These are phyloP conservation scores for Tetragonisca angustula DNA, from an alignment of 2,888 invertebrate species.

Conservation along the genomic window DNA sequence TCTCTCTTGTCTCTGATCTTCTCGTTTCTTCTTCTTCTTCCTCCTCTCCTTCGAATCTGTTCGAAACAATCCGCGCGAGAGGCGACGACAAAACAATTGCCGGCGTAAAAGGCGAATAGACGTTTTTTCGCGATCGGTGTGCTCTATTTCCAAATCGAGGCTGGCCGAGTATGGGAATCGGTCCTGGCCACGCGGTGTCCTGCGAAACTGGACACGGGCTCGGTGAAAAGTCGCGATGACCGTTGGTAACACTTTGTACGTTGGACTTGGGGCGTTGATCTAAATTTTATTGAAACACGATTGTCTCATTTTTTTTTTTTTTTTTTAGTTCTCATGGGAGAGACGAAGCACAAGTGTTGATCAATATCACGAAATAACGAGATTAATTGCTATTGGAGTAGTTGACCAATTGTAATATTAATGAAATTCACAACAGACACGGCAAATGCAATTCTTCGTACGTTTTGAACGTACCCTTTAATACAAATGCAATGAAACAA, in stretches of 20 bases:
- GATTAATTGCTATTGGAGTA: too few relatives aligned
- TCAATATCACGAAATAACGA: too few relatives aligned
- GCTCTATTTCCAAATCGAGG: constrained; percentile 66
- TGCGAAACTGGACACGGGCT: neutral
- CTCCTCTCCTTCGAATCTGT: constrained; percentile 21
- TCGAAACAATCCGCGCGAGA: constrained; percentile 50
- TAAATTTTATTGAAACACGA: too few relatives aligned
- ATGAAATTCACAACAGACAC: too few relatives aligned
- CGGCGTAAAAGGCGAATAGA: constrained; percentile 59
- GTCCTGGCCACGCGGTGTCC: constrained; percentile 6
- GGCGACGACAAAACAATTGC: constrained; percentile 73
- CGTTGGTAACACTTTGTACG: too few relatives aligned
- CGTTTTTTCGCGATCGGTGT: constrained; percentile 62
- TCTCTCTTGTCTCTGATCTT: constrained; percentile 30
- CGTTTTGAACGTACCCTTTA: too few relatives aligned
- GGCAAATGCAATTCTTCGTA: too few relatives aligned
- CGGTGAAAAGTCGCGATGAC: neutral
- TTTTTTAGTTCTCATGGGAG: too few relatives aligned
- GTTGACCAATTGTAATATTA: too few relatives aligned
- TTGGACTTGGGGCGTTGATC: neutral
- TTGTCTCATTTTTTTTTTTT: too few relatives aligned
- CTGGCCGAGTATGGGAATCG: constrained; percentile 41
- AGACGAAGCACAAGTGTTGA: too few relatives aligned
- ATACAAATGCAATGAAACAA: too few relatives aligned
- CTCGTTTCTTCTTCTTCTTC: constrained; percentile 18